Evolutionary conservation across 2,113 vertebrate genomes (phyloP).

Genomic region (Indicator maculatus): DNA sequence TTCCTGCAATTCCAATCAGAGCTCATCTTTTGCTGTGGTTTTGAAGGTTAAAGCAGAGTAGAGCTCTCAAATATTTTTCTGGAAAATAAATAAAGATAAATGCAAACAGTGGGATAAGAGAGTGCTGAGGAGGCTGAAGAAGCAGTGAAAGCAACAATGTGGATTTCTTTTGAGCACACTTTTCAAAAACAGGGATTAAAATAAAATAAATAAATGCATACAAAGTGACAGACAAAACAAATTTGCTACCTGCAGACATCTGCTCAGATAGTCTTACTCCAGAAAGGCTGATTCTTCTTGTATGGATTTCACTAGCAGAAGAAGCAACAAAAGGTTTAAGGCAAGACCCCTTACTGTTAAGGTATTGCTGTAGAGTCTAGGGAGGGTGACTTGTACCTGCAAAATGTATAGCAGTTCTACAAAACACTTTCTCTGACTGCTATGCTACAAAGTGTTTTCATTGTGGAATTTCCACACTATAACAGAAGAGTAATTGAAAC

Average conservation of each 20-base stretch:
- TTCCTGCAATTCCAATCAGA: neutral
- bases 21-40: neutral
- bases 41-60: neutral
- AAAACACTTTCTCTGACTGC: neutral
- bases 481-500: neutral
- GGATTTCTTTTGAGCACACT: neutral
- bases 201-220: neutral
- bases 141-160: neutral
- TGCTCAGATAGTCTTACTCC: neutral
- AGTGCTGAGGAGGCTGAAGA: neutral
- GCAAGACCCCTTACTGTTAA: neutral
- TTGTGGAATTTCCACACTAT: neutral
- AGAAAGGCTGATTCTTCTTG: neutral
- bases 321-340: neutral
- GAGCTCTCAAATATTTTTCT: neutral
- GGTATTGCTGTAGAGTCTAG: neutral
- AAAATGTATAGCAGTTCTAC: neutral
- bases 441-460: neutral
- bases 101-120: neutral
- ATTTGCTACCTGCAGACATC: neutral
- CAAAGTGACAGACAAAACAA: neutral
- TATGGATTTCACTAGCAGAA: neutral
- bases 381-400: neutral
- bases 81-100: neutral
- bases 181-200: neutral